These are phyloP conservation scores for Pyrgus malvae DNA, from an alignment of 2,888 invertebrate genomes.

Conservation along the genomic window DNA sequence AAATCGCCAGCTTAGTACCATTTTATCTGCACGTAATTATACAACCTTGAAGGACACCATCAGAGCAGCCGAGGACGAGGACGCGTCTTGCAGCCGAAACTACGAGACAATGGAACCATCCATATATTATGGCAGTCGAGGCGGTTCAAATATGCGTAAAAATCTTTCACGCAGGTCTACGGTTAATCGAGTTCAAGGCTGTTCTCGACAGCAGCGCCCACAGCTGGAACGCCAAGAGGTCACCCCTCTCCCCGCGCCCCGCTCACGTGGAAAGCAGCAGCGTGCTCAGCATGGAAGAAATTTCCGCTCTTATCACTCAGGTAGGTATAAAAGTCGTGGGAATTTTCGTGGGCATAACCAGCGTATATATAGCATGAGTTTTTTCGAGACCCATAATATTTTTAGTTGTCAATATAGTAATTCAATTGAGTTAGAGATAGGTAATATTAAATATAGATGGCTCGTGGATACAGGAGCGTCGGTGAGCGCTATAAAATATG, in stretches of 20 bases:
- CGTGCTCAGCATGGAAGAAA: background rate
- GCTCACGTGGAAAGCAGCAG: background rate
- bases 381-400: conserved; percentile 19
- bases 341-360: background rate
- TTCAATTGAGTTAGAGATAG: conserved; percentile 14
- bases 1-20: conserved; percentile 30
- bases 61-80: conserved; percentile 25
- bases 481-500: conserved; percentile 21
- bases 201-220: too few species aligned
- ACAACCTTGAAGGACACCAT: conserved; percentile 27
- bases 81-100: conserved; percentile 8
- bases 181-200: too few species aligned
- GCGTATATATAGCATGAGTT: background rate
- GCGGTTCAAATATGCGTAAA: too few species aligned
- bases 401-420: conserved; percentile 21
- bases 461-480: conserved; percentile 28
- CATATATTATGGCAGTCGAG: background rate
- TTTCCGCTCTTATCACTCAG: background rate
- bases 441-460: conserved; percentile 8
- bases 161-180: too few species aligned
- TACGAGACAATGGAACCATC: background rate
- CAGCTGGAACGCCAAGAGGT: too few species aligned
- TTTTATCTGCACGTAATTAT: conserved; percentile 29
- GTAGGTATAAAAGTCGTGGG: background rate
- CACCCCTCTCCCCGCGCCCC: too few species aligned